Percentiles rank a stretch among this genome's conserved stretches.
These are phyloP conservation scores for Macrosteles quadrilineatus DNA, from an alignment of 1,140 invertebrate species.

Conservation along the genomic window DNA sequence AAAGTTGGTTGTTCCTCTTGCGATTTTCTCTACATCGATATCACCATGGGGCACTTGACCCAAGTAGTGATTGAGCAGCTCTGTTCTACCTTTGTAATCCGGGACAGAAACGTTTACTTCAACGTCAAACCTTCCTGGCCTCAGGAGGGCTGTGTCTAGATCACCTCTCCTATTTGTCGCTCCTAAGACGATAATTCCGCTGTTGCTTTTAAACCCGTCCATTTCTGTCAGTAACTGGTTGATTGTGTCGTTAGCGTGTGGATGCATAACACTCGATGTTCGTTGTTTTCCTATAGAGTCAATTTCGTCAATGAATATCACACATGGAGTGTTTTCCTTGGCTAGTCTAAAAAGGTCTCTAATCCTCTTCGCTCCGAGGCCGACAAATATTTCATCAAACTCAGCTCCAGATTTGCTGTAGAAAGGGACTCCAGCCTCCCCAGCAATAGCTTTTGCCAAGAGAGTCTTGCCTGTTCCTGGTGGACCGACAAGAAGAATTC, in stretches of 20 bases:
- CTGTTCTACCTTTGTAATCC: constrained; percentile 71
- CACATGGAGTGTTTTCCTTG: constrained; percentile 34
- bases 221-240: constrained; percentile 45
- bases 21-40: constrained; percentile 72
- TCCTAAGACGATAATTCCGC: constrained; percentile 56
- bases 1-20: constrained; percentile 74
- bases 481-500: constrained; percentile 68
- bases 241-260: constrained; percentile 41
- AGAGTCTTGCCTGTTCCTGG: constrained; percentile 78
- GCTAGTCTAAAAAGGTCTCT: constrained; percentile 41
- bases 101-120: constrained; percentile 77
- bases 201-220: constrained; percentile 47
- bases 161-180: constrained; percentile 64
- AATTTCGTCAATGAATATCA: constrained; percentile 41
- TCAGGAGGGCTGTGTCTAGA: constrained; percentile 59
- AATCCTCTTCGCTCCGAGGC: constrained; percentile 92
- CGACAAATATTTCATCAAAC: constrained; percentile 98
- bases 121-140: constrained; percentile 60
- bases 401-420: constrained; percentile 90
- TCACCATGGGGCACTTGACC: constrained; percentile 75
- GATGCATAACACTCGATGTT: constrained; percentile 33
- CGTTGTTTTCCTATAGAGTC: constrained; percentile 42
- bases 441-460: constrained; percentile 72
- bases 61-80: constrained; percentile 77
- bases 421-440: constrained; percentile 60